A percentile compares a stretch with the other conserved stretches of the same genome.
Evolutionary conservation across 2,113 vertebrate genomes (phyloP).

Genomic region (Danio rerio): GRCz12tu NC_133192.1:23537501-23538000

Average conservation of each 20-base stretch:
- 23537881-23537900: constrained; percentile 25
- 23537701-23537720: not conserved
- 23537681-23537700: not conserved
- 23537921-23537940: not conserved
- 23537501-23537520: too few relatives aligned
- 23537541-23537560: too few relatives aligned
- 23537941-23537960: too few relatives aligned
- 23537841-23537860: constrained; percentile 92
- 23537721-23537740: constrained; percentile 79
- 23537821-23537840: constrained; percentile 87
- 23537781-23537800: constrained; percentile 91
- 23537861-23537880: constrained; percentile 71
- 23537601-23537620: too few relatives aligned
- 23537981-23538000: too few relatives aligned
- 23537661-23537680: not conserved
- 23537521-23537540: too few relatives aligned
- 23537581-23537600: too few relatives aligned
- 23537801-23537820: constrained; percentile 84
- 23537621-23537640: too few relatives aligned
- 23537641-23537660: not conserved
- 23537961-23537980: too few relatives aligned
- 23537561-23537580: too few relatives aligned
- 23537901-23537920: not conserved
- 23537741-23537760: constrained; percentile 88
- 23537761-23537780: constrained; percentile 84